Base-by-base conservation (phyloP, 2,797 vertebrate genomes). In the Microctenopoma stevenorrisi region DNA sequence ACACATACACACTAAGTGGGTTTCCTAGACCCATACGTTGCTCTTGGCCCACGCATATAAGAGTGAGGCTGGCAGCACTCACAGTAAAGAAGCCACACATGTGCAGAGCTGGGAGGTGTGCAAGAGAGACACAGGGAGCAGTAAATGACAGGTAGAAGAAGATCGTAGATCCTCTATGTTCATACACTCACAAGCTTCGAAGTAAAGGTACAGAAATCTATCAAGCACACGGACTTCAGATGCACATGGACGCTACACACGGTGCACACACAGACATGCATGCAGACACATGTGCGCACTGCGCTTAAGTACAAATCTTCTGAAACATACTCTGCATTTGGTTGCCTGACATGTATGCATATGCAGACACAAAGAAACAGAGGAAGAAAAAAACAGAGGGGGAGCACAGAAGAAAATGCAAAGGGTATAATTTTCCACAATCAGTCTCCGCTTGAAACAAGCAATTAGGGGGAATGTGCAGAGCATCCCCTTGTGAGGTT, bases 361-460 rank as follows among this genome's bases (percentile, higher is more conserved):
- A 78, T 76, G 57, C 70, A 82, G 64, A 76, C 76, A 89, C 64
- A 82, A 86, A 89, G 76, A 79, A 68, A 81, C 67, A 58, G 22
- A 15, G 15, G 38, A 50, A 72, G 70, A 82, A 74, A 70, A 56
- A 61, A 33, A 60, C 14, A 5, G 74, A 76, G 76, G 72, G 72
- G 81, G 86, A 65, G 61, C 50, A 33, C 48, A 68, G 74, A 72
- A 72, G 72, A 79, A 81, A 85, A 87, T 61, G 69, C 60, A 82
- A 83, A 93, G 92, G 93, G 91, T 96, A 95, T 96, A 97, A 98
- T 98, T 97, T 97, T 95, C 95, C 92, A 95, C 95, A 96, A 96
- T 98, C 96, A 97, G 89, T 90, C 93, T 92, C 89, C 80, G 93
- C 93, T 95, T 96, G 95, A 95, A 96, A 94, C 94, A 95, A 90